Base-by-base conservation (phyloP, 1,140 invertebrate genomes). In the Nephila pilipes region DNA sequence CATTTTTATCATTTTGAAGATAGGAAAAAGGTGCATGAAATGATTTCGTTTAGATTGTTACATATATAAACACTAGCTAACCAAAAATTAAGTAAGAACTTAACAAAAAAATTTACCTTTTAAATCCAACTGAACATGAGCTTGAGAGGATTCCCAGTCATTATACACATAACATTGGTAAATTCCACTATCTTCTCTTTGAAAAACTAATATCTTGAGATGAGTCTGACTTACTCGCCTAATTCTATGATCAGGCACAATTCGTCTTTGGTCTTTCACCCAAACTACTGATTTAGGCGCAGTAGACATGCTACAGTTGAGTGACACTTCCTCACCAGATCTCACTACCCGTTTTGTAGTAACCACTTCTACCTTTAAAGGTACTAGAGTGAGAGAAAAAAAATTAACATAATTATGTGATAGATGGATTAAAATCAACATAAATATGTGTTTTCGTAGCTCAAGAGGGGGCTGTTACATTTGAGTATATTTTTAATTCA, bases 161-260 rank as follows among this genome's bases (percentile, higher is more conserved):
- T 92, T 91, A 54, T 93, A 93, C 22, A 94, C 91, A 29, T 93
- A 94, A 55, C 94, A 94, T 60, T 94, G 94, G 69, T 94, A 93
- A 75, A 94, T 85, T 20, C 94, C 94, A 69, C 89, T 93, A 22
- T 94, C 93, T 65, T 94, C 94, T 60, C 87, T 80, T 63, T 93
- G 85, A 65, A 94, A 94, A 22, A 91, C 90, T 1, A 89, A 54
- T 16, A 94, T 94, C 36, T 89, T 89, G 5, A 94, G 46, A 63
- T 90, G 80, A 25, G 90, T 92, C 36, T 92, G 85, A 25, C 93
- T 89, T 12, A 93, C 69, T 2, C 88, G 58, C 25, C 94, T 36
- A 20, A 93, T 91, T 58, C 94, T 87, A 63, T 94, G 93, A 65
- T 94, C 88, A 22, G 85, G 88, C 1, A 80, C 85, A 69, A 94